Base-by-base conservation (phyloP, 2,888 invertebrate genomes). In the Ochropleura leucogaster region DNA sequence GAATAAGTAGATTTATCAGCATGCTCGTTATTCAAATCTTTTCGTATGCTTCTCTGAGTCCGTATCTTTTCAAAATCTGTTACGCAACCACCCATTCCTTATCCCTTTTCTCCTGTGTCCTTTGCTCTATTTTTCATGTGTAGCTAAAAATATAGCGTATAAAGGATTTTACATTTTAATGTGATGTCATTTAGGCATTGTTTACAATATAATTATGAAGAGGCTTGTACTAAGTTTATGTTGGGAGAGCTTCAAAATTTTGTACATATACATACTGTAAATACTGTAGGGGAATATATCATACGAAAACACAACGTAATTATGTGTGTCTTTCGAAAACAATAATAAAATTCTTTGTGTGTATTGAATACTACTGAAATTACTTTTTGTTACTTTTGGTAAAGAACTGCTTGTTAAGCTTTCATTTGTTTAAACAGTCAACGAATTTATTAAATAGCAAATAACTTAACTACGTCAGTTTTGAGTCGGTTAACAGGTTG, bases 261-360 rank as follows among this genome's bases (percentile, higher is more conserved):
- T 93, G 94, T 94, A 93, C 89, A 93, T 92, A 93, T 82, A 72
- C 73, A 90, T 91, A 91, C 89, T 92, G 87, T 90, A 84, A 84
- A 80, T 87, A 80, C 72, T 83, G 78, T 72, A 86, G 75, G 73
- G 66, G 72, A 73, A 75, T 82, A 71, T 82, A 73, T 82, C 65
- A 77, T 85, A 82, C 69, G 62, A 74, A 79, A 82, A 85, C 80
- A 84, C 72, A 76, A 80, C 78, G 69, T 78, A 72, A 77, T 60
- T 69, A 82, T 80, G 68, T 74, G 73, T 84, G 76, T 86, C 74
- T 74, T 86, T 79, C 79, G 44, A 77, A 79, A 78, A 72, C 72
- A 79, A 72, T 71, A 55, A 79, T 65, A 51, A 75, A 66, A 74
- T 74, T 74, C 62, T 74, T 73, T 85, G 70, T 75, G 73, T 62